A percentile compares a stretch with the other conserved stretches of the same genome.
phyloP scores from a whole-genome alignment of 2,113 vertebrate genomes.

The Mustela lutreola region DNA sequence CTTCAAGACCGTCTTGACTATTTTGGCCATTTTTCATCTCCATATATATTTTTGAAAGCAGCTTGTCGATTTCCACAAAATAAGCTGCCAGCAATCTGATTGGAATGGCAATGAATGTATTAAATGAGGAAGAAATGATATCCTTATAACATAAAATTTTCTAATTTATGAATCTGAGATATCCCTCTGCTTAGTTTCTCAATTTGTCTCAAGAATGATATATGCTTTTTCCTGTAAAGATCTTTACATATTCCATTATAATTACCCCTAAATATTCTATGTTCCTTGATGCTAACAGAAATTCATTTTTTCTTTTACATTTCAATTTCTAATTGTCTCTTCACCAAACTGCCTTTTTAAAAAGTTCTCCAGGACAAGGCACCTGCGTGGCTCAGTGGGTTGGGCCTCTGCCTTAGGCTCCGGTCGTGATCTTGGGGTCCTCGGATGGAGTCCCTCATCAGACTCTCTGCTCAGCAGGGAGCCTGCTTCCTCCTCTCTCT shows the following conservation, averaged over 20 bases:
- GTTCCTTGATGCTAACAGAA: background rate
- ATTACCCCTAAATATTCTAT: background rate
- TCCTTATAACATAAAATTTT: background rate
- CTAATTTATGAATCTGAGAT: background rate
- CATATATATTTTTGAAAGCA: conserved; percentile 20
- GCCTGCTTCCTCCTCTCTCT: too few relatives aligned
- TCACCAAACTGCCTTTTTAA: background rate
- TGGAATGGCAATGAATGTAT: background rate
- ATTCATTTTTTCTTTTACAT: conserved; percentile 30
- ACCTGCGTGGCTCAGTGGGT: too few relatives aligned
- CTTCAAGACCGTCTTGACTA: conserved; percentile 1
- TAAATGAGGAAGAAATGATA: background rate
- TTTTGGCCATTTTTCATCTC: conserved; percentile 10
- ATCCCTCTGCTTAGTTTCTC: background rate
- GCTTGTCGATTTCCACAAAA: background rate
- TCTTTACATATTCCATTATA: background rate
- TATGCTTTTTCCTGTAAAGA: background rate
- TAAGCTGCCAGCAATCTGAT: background rate
- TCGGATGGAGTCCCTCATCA: too few relatives aligned
- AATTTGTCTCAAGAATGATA: conserved; percentile 16
- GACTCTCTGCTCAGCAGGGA: too few relatives aligned
- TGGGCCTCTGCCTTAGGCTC: too few relatives aligned
- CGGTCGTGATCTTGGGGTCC: too few relatives aligned
- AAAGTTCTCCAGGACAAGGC: background rate
- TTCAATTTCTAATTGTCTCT: conserved; percentile 5